Percentiles rank a stretch among this genome's conserved stretches.
Evolutionary conservation across 2,797 vertebrate genomes (phyloP).

Genomic region (Paguma larvata): DNA sequence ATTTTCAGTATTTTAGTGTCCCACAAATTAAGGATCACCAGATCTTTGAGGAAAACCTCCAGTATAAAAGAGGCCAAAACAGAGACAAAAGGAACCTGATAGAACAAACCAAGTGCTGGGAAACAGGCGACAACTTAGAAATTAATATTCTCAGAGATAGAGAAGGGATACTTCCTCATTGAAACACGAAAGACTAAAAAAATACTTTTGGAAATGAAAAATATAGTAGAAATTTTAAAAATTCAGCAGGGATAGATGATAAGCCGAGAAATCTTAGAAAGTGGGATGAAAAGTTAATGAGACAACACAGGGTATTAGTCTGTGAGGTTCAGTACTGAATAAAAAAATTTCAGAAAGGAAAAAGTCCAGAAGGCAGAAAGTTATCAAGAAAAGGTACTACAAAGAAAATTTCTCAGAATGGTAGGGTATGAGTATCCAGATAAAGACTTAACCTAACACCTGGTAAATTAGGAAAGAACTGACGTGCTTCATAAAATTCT

Average conservation of each 20-base stretch:
- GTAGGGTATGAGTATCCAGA: background rate
- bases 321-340: background rate
- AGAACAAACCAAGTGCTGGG: background rate
- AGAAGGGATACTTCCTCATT: constrained; percentile 4
- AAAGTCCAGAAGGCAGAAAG: constrained; percentile 9
- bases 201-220: constrained; percentile 38
- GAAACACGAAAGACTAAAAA: background rate
- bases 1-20: constrained; percentile 36
- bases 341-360: constrained; percentile 12
- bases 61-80: background rate
- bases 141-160: background rate
- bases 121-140: constrained; percentile 40
- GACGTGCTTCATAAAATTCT: background rate
- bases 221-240: constrained; percentile 25
- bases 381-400: background rate
- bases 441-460: constrained; percentile 5
- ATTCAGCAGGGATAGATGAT: background rate
- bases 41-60: background rate
- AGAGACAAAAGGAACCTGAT: background rate
- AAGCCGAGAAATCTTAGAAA: background rate
- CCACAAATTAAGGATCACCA: background rate
- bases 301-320: background rate
- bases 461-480: constrained; percentile 3
- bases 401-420: background rate
- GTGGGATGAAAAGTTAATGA: background rate